Base-by-base conservation (phyloP, 2,113 vertebrate genomes). In the Antechinus flavipes region DNA sequence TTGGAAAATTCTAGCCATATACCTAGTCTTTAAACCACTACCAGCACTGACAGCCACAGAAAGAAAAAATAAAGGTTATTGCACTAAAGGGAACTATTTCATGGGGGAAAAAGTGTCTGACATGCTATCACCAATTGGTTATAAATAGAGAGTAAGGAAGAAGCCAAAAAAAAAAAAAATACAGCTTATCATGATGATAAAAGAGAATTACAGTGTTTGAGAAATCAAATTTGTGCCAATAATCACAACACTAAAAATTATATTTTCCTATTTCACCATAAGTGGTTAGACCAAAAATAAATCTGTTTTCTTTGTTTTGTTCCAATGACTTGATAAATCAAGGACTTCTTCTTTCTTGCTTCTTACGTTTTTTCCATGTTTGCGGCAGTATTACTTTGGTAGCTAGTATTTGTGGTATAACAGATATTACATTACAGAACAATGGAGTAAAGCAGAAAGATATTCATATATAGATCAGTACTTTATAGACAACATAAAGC, bases 1-100 rank as follows among this genome's bases (percentile, higher is more conserved):
- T 94, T 96, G 91, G 94, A 98, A 98, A 98, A 97, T 94, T 98
- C 96, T 96, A 97, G 93, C 54, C 95, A 91, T 95, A 92, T 2
- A 93, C 52, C 93, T 95, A 54, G 96, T 96, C 92, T 97, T 97
- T 97, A 91, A 1, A 30, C 89, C 30, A 97, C 95, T 92, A 97
- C 97, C 42, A 95, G 52, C 76, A 95, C 68, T 93, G 94, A 98
- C 94, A 94, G 97, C 95, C 94, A 94, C 97, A 54, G 91, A 84
- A 84, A 84, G 68, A 84, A 84, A 84, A 96, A 98, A 98, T 54
- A 25, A 47, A 97, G 94, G 89, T 54, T 93, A 92, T 14, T 96
- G 42, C 42, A 54, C 35, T 61, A 84, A 96, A 91, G 89, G 94
- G 52, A 96, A 95, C 54, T n/a, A 58, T 93, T 76, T 94, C 0